Evolutionary conservation across 1,140 invertebrate species (phyloP).

Genomic region (Zaprionus ornatus): DNA sequence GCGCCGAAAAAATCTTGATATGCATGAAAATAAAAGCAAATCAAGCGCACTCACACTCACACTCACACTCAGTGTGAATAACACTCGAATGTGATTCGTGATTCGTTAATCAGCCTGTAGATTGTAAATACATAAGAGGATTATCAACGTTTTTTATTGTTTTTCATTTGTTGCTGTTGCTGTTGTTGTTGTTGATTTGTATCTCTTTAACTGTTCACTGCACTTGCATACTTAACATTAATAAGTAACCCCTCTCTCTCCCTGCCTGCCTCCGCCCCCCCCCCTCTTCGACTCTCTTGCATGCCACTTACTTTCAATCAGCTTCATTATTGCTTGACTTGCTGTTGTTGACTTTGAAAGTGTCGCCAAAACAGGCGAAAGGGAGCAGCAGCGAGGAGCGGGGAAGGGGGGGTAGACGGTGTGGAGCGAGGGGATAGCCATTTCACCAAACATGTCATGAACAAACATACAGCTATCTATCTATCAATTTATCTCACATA

Average conservation of each 20-base stretch:
- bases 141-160: slow-evolving; percentile 13
- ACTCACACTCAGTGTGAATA: neutral
- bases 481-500: slow-evolving; percentile 22
- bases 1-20: slow-evolving; percentile 31
- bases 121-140: slow-evolving; percentile 9
- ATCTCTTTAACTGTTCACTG: slow-evolving; percentile 16
- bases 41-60: neutral
- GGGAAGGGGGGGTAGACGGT: neutral
- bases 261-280: neutral
- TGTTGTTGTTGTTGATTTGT: neutral
- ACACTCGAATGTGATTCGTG: slow-evolving; percentile 17
- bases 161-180: neutral
- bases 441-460: slow-evolving; percentile 66
- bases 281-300: neutral
- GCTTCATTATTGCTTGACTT: slow-evolving; percentile 40
- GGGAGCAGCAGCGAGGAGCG: neutral
- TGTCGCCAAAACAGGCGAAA: slow-evolving; percentile 42
- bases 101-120: slow-evolving; percentile 15
- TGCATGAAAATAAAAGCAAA: neutral
- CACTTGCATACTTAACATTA: slow-evolving; percentile 32
- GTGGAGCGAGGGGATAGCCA: neutral
- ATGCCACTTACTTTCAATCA: slow-evolving; percentile 37
- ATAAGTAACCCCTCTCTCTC: neutral
- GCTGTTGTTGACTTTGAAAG: slow-evolving; percentile 67
- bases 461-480: slow-evolving; percentile 32